Evolutionary conservation across 2,888 invertebrate genomes (phyloP), one percentile per base, ranked within the genome.

Genomic region (Galerucella calmariensis): DNA sequence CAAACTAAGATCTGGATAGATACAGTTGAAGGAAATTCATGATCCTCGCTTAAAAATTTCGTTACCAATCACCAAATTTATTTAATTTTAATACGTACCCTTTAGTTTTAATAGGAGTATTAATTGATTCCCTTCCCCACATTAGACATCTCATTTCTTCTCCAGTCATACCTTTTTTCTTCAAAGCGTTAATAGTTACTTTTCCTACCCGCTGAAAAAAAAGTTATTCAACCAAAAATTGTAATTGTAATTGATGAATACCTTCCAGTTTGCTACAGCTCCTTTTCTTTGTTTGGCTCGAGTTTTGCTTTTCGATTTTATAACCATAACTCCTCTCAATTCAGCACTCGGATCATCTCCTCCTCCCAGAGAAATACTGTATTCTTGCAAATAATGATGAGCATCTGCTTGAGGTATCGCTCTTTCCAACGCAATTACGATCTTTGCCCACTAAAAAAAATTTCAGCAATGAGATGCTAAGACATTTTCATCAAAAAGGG

Each of bases 231-330:
- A 41, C 35, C 35, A 41, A 24, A 62, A 46, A 61, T 44, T 14
- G 27, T 6, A 6, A 41, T 41, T 8, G 35, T 41, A 5, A 35
- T 35, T 35, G 35, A 35, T 41, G 8, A 41, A 69, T 84, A 97
- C 98, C 94, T 98, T 99, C 99, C 99, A 99, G 86, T 99, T 98
- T 69, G 93, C 90, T 2, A 98, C 92, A 2, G 99, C 99, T 0
- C 97, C 97, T 86, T 98, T 99, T 77, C 98, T 90, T 88, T 98
- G 98, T 84, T 95, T 95, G 0, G 99, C 99, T 78, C 96, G 91
- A 0, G 99, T 99, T 88, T 98, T 99, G 79, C 94, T 95, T 84
- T 98, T 97, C 80, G 95, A 95, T 89, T 99, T 99, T 86, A 99
- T 99, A 71, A 99, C 97, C 95, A 99, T 97, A 2, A 99, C 95